Percentiles rank a stretch among this genome's conserved stretches.
Evolutionary conservation across 2,797 vertebrate genomes (phyloP).

Genomic region (Myotis planiceps): DNA sequence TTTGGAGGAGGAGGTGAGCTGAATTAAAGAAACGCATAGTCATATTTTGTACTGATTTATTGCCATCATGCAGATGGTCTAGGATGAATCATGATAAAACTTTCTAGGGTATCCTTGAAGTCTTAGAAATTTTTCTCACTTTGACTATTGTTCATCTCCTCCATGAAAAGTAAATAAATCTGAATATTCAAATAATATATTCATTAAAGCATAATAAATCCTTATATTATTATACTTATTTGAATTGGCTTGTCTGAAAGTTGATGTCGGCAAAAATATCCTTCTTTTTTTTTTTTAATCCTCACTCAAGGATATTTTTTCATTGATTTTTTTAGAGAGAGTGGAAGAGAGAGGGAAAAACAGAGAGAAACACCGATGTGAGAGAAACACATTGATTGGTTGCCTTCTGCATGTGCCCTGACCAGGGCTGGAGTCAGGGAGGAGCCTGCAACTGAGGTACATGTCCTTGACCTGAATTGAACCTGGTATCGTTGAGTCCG

Average conservation of each 20-base stretch:
- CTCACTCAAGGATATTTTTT: too few species aligned
- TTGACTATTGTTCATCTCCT: background rate
- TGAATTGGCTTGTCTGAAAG: background rate
- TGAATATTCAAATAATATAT: background rate
- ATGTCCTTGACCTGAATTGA: too few species aligned
- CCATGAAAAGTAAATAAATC: background rate
- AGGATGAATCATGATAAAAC: background rate
- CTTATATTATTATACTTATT: background rate
- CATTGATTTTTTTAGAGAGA: too few species aligned
- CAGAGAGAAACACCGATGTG: too few species aligned
- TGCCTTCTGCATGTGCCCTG: too few species aligned
- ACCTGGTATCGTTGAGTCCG: too few species aligned
- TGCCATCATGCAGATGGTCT: constrained; percentile 2
- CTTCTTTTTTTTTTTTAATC: too few species aligned
- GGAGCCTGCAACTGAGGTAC: too few species aligned
- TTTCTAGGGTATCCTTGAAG: background rate
- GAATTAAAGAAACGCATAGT: constrained; percentile 34
- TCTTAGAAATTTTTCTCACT: background rate
- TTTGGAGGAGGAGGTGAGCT: background rate
- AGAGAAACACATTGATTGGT: too few species aligned
- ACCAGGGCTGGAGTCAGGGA: too few species aligned
- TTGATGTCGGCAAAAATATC: background rate
- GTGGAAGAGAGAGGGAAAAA: too few species aligned
- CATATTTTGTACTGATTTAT: constrained; percentile 35
- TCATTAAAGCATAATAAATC: background rate